Base-by-base conservation (phyloP, 1,140 invertebrate species). In the Hyposmocoma kahamanoa region DNA sequence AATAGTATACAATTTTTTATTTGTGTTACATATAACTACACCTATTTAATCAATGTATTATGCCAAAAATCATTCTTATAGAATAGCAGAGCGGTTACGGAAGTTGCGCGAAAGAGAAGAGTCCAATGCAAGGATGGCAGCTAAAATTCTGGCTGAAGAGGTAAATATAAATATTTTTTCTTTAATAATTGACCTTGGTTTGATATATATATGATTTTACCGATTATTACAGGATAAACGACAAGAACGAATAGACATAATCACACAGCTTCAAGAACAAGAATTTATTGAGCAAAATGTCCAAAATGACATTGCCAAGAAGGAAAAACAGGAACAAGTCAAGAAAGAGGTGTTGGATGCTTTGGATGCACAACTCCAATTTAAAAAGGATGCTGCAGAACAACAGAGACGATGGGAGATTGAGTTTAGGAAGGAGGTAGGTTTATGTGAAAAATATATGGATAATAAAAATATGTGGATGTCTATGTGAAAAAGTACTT, bases 201-300 rank as follows among this genome's bases (percentile, higher is more conserved):
- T 3, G 5, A 5, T 21, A 19, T 44, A 2, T 24, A n/a, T 2
- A 5, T 24, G 2, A 43, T 22, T 11, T n/a, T 28, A 3, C 22
- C 22, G 19, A 22, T 21, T 9, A n/a, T 39, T 50, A 0, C 54
- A 82, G 78, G 73, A 61, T 0, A 65, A 54, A 0, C 62, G 62
- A 3, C 49, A 42, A 39, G 65, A 77, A 32, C 65, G 73, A n/a
- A 59, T 61, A 8, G 58, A 79, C 36, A 45, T 77, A 15, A 77
- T 79, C 20, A 68, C 67, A 9, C 48, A 45, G 4, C 63, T 76
- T 0, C 75, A 77, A 59, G 73, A 77, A 22, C 72, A 79, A 53
- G 78, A 82, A 24, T 63, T 55, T 19, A 17, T 77, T 6, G 75
- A 82, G 61, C 69, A 69, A 51, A 68, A 67, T 6, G 39, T 59